A percentile compares a stretch with the other conserved stretches of the same genome.
Evolutionary conservation across 2,888 invertebrate genomes (phyloP).

Genomic region (Apodemia mormo): DNA sequence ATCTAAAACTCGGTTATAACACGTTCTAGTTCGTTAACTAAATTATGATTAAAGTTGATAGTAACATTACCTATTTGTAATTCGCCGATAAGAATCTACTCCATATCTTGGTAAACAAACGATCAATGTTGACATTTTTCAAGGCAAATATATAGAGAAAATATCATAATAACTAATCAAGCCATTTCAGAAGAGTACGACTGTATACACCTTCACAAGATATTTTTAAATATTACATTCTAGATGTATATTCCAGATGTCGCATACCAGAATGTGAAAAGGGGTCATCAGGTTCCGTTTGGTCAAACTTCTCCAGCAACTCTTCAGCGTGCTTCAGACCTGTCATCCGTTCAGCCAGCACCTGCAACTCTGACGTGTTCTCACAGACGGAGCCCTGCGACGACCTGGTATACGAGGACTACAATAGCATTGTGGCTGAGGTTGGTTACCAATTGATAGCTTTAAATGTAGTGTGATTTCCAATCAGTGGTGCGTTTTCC

Average conservation of each 20-base stretch:
- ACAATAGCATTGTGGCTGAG: conserved; percentile 84
- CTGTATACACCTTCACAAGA: too few relatives aligned
- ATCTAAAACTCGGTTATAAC: too few relatives aligned
- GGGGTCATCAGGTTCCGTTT: conserved; percentile 56
- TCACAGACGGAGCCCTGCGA: conserved; percentile 66
- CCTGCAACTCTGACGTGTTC: not conserved
- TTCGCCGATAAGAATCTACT: too few relatives aligned
- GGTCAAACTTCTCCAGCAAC: conserved; percentile 20
- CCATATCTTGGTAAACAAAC: too few relatives aligned
- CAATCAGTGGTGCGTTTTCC: not conserved
- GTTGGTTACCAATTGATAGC: conserved; percentile 52
- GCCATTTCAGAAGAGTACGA: too few relatives aligned
- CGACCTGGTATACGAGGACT: conserved; percentile 81
- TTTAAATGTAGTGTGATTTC: not conserved
- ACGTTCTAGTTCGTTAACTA: too few relatives aligned
- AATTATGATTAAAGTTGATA: too few relatives aligned
- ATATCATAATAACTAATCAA: too few relatives aligned
- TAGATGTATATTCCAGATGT: conserved; percentile 49
- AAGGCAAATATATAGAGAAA: too few relatives aligned
- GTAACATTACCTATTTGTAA: too few relatives aligned
- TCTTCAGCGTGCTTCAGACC: conserved; percentile 55
- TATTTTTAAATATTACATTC: too few relatives aligned
- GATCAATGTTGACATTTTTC: too few relatives aligned
- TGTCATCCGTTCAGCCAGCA: conserved; percentile 48
- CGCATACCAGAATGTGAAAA: conserved; percentile 63